These are phyloP conservation scores for Lucifuga dentata DNA, from an alignment of 2,113 vertebrate species.

Conservation along the genomic window DNA sequence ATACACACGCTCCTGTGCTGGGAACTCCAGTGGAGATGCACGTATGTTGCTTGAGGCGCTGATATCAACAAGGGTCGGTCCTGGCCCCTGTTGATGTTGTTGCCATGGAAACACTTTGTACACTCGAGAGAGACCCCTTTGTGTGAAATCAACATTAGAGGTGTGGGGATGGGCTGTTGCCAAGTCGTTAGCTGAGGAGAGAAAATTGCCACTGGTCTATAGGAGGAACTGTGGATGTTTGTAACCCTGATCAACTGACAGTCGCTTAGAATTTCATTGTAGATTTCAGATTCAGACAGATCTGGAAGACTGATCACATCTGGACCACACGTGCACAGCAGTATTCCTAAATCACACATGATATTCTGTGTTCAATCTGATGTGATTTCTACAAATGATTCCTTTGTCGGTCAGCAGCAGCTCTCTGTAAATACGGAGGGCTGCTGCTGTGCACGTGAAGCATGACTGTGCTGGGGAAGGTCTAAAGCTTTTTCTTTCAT, in stretches of 20 bases:
- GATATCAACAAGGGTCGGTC: slow-evolving; percentile 18
- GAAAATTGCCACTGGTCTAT: background rate
- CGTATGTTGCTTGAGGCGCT: slow-evolving; percentile 23
- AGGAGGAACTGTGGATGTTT: no score
- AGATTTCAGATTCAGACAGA: no score
- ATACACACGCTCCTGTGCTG: slow-evolving; percentile 4
- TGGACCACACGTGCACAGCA: background rate
- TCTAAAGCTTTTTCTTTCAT: slow-evolving; percentile 33
- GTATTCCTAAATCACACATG: background rate
- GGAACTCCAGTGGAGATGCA: slow-evolving; percentile 9
- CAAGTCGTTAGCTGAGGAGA: slow-evolving; percentile 14
- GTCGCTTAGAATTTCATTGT: no score
- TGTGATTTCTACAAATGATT: no score
- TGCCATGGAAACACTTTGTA: slow-evolving; percentile 66
- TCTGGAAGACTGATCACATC: background rate
- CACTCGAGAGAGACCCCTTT: background rate
- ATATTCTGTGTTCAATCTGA: no score
- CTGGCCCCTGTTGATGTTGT: slow-evolving; percentile 59
- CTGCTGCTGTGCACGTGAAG: slow-evolving; percentile 51
- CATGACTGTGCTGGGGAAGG: slow-evolving; percentile 64
- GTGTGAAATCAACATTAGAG: slow-evolving; percentile 28
- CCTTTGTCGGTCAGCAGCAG: no score
- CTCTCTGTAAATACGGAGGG: slow-evolving; percentile 28
- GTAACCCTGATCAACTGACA: background rate
- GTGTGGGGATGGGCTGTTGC: background rate